phyloP scores from a whole-genome alignment of 2,797 vertebrate species.

The Xenentodon cancila region DNA sequence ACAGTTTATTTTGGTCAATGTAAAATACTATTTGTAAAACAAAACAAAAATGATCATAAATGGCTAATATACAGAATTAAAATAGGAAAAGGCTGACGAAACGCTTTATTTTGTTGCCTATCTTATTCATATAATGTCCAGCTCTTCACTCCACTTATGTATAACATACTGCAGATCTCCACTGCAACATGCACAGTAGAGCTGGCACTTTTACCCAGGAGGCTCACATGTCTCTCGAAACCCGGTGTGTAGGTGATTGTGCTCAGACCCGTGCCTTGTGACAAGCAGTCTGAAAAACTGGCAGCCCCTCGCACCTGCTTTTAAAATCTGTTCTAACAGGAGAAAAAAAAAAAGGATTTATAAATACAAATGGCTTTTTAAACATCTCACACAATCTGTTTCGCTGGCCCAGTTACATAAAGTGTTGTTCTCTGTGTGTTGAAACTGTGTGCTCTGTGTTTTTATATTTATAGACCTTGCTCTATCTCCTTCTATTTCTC shows the following conservation, averaged over 20 bases:
- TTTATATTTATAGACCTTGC: constrained; percentile 72
- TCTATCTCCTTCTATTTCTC: constrained; percentile 23
- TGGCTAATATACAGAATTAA: no score
- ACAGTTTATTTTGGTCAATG: no score
- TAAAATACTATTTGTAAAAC: no score
- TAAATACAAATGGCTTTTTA: constrained; percentile 62
- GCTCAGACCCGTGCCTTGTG: constrained; percentile 40
- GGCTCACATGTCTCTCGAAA: constrained; percentile 31
- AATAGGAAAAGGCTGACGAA: no score
- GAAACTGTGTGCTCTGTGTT: constrained; percentile 56
- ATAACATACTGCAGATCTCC: no score
- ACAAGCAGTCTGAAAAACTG: constrained; percentile 45
- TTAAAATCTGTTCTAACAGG: constrained; percentile 37
- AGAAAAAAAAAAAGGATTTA: constrained; percentile 26
- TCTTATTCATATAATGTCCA: no score
- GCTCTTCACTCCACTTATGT: no score
- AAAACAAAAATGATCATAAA: no score
- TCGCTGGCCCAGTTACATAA: constrained; percentile 68
- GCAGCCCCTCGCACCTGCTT: constrained; percentile 57
- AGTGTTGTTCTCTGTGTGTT: constrained; percentile 56
- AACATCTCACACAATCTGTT: constrained; percentile 62
- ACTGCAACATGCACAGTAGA: not conserved
- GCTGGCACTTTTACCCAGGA: constrained; percentile 24
- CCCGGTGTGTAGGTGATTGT: constrained; percentile 45
- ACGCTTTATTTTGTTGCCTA: no score